These are phyloP conservation scores for Entomobrya multifasciata DNA, from an alignment of 2,888 invertebrate species.

Conservation along the genomic window DNA sequence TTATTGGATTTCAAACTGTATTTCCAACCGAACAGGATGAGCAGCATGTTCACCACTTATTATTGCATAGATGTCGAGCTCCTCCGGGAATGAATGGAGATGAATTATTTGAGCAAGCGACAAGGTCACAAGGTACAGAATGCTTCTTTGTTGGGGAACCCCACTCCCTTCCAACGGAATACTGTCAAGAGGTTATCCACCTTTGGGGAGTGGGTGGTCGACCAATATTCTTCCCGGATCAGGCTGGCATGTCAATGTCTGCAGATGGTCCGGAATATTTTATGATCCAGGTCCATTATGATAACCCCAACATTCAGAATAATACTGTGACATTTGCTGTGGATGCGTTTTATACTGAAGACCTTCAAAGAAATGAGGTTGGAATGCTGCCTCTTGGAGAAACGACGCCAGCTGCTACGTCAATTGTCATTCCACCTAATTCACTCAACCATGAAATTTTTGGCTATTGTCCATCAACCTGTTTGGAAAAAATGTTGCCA, in stretches of 20 bases:
- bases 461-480: constrained; percentile 47
- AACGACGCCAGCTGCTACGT: neutral
- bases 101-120: neutral
- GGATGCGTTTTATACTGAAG: constrained; percentile 55
- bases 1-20: constrained; percentile 24
- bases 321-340: neutral
- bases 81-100: neutral
- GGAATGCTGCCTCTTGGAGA: constrained; percentile 36
- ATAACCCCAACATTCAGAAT: constrained; percentile 42
- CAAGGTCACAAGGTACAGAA: constrained; percentile 1
- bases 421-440: constrained; percentile 29
- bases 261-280: constrained; percentile 1
- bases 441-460: constrained; percentile 2
- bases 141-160: constrained; percentile 34
- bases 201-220: constrained; percentile 22
- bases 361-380: constrained; percentile 12
- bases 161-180: constrained; percentile 13
- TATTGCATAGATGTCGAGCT: constrained; percentile 14
- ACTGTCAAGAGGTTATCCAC: constrained; percentile 15
- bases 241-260: constrained; percentile 58
- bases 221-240: constrained; percentile 55
- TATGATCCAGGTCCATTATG: constrained; percentile 44
- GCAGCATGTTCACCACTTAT: constrained; percentile 20
- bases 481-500: too few relatives aligned
- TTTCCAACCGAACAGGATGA: neutral